phyloP scores from a whole-genome alignment of 2,888 invertebrate species.

The Lapara coniferarum region DNA sequence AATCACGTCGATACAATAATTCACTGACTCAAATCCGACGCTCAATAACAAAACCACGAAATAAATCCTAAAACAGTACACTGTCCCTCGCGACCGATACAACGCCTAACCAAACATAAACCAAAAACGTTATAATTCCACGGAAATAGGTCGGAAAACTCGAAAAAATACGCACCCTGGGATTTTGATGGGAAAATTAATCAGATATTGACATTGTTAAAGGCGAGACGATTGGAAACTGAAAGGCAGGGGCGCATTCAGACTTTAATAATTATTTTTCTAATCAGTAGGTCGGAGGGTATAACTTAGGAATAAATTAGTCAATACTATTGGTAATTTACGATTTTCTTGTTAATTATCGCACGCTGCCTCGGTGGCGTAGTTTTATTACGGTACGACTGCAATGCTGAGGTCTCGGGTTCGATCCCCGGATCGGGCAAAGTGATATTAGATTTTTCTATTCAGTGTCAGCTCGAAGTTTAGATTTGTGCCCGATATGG shows the following conservation, averaged over 20 bases:
- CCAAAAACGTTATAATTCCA: background rate
- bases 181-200: slow-evolving; percentile 8
- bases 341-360: no score
- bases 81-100: background rate
- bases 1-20: background rate
- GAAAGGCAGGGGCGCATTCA: background rate
- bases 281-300: no score
- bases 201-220: slow-evolving; percentile 23
- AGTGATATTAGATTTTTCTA: no score
- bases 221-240: slow-evolving; percentile 16
- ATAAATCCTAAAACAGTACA: background rate
- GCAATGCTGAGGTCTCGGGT: no score
- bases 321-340: no score
- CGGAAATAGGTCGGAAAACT: slow-evolving; percentile 10
- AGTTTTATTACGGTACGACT: no score
- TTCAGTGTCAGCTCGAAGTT: no score
- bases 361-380: no score
- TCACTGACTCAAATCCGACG: background rate
- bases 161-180: background rate
- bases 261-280: background rate
- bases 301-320: no score
- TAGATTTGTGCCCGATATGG: no score
- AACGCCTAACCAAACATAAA: background rate
- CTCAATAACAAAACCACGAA: background rate
- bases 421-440: no score